Evolutionary conservation across 2,888 invertebrate species (phyloP), one percentile per base, ranked within the genome.

Genomic region (Lycia hirtaria): DNA sequence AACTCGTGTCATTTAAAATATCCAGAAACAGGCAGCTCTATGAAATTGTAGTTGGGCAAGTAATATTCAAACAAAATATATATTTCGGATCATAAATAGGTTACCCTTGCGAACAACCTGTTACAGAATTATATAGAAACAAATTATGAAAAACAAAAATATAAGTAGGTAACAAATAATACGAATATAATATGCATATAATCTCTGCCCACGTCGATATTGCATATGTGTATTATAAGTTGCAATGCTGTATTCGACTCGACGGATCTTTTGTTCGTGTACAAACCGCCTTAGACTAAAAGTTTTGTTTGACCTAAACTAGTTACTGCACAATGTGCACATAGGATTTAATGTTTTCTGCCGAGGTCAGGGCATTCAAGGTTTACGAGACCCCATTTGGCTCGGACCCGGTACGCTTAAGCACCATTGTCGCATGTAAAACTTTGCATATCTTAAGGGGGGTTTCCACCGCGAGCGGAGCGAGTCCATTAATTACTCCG

Each of bases 361-460:
- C 35, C 24, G 26, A 26, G 35, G 47, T 26, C 33, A 17, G 14
- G 35, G 15, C 47, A 14, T 14, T 22, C 35, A 37, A 47, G 47
- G 47, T 47, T 47, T 47, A 47, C 22, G 22, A 35, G 15, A 15
- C 24, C 15, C 35, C 20, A 47, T 47, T 47, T 47, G 35, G 35
- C 47, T n/a, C 24, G 35, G 14, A 33, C 14, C 17, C 10, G 22
- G 35, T 17, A 35, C 47, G 35, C 3, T 14, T 47, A 47, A 33
- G 35, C 33, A 22, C 35, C 6, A 45, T 35, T 35, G 35, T n/a
- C 32, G 14, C 9, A 28, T 15, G 26, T 26, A 17, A 41, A 41
- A 41, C 41, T 47, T 47, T 45, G 33, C 45, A 45, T 45, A 45
- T 32, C 32, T 30, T 19, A 4, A 20, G n/a, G n/a, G n/a, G n/a